Base-by-base conservation (phyloP, 23 tunicate species). In the Trididemnum clinides region DNA sequence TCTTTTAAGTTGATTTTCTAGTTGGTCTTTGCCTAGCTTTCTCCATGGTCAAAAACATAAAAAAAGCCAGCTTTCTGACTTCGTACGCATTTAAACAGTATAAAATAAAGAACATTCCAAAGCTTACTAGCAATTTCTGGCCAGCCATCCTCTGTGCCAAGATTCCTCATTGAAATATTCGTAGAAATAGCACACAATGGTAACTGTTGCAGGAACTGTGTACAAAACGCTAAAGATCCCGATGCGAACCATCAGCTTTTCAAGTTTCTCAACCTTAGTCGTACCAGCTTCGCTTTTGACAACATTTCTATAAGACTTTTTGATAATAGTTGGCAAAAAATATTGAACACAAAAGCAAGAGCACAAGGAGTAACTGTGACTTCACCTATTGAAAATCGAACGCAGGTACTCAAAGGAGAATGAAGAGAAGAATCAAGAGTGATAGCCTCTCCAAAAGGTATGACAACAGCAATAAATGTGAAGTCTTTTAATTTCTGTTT, bases 221-320 rank as follows among this genome's bases (percentile, higher is more conserved):
- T 93, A 93, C 3, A 93, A 62, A 20, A 93, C 98, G 44, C 98
- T 93, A 84, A 93, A 93, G 2, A 93, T 84, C 18, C 98, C 98
- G 83, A 93, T 93, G 33, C 90, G 87, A 44, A 93, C 98, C 98
- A 93, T 93, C 80, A 93, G 64, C 37, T 88, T 69, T 72, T 93
- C 98, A 71, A 93, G 75, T 51, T 93, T 93, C 50, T 88, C 90
- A 33, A 93, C 98, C 30, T 85, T 88, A 36, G 21, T 54, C 2
- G 93, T 91, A 5, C 92, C 98, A 1, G 75, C 84, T 39, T 88
- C 89, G 36, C 81, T 77, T 36, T 86, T 86, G 0, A 93, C 92
- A 63, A 85, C 90, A 37, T 87, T 93, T 34, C 98, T 93, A 54
- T 5, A 39, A 34, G 25, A 62, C n/a, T 62, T 21, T 12, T 23